Evolutionary conservation across 2,797 vertebrate genomes (phyloP), one percentile per base, ranked within the genome.

Genomic region (Argentina silus): DNA sequence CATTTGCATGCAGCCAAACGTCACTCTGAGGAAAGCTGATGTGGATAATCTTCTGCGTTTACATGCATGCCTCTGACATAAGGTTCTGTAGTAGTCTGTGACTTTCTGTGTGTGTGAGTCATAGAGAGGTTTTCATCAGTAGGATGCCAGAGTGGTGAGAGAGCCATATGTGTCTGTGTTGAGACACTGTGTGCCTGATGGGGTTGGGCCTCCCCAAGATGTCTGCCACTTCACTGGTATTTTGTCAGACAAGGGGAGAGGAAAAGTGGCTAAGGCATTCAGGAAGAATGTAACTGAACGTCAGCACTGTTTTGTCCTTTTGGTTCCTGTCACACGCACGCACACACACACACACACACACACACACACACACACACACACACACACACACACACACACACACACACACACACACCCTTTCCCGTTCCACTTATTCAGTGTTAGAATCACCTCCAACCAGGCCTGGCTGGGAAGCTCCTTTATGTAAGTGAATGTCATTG

Each of bases 31-130:
- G 88, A 85, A 90, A 91, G 80, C 80, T 79, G 88, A 92, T 90
- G 88, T 81, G 78, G 86, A 83, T 91, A 88, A 90, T 91, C 87
- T 78, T 76, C 59, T 44, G 53, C 87, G 85, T 91, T 91, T 88
- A 89, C 87, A 85, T 67, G 71, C 82, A 83, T 78, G 84, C 59
- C 83, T 76, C 63, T 86, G 85, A 86, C 86, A 87, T 83, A 87
- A 86, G 81, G 82, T 84, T 81, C 77, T 50, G 27, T 60, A 14
- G 17, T 10, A 11, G 70, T 83, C 64, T 74, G 21, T 74, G 19
- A 19, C 21, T 61, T 53, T 53, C 42, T 57, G 14, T 67, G 45
- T 51, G 56, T 61, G 65, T 60, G 62, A 65, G 15, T 66, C 84
- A 87, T 27, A 78, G 72, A 72, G 68, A 79, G 75, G 62, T 72